Base-by-base conservation (phyloP, 1,140 invertebrate species). In the Conus betulinus region DNA sequence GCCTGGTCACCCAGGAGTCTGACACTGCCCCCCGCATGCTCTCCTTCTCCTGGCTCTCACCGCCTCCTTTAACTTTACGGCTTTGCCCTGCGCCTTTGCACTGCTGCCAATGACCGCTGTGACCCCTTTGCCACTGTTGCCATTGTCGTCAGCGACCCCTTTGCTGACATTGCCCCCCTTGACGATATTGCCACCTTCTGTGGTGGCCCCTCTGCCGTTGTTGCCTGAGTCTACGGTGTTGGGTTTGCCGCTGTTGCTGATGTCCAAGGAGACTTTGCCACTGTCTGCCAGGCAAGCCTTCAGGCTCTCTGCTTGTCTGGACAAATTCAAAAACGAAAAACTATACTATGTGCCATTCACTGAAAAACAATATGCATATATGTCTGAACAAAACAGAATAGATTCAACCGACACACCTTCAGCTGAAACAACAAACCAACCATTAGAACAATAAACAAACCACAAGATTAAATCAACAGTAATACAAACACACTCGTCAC, bases 1-100 rank as follows among this genome's bases (percentile, higher is more conserved):
- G 95, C 84, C 95, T 88, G 11, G 91, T 91, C 53, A 94, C 93
- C 94, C 94, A 95, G 63, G 93, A 91, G 85, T 95, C 95, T 87
- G 93, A 93, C 51, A 94, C 91, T 76, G 89, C 88, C 92, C 15
- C 89, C 89, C 52, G 93, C 23, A 76, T 11, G 20, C 39, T 27
- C n/a, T 78, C 82, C 88, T 51, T 86, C 79, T 53, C 25, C 67
- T n/a, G 82, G 79, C 15, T 51, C 52, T 82, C 10, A 55, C 55
- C 39, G 2, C 23, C 52, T 20, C 39, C 71, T 39, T 39, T 39
- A 39, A 39, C 39, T 39, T 39, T 39, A 39, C 39, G 7, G 53
- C 85, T 1, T 8, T 17, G 27, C 25, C 55, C n/a, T 57, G 57
- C 39, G 15, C 60, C 4, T 15, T 17, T n/a, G 20, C 71, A 27